These are phyloP conservation scores for Eulimnadia texana DNA, from an alignment of 1,140 invertebrate genomes.

Conservation along the genomic window DNA sequence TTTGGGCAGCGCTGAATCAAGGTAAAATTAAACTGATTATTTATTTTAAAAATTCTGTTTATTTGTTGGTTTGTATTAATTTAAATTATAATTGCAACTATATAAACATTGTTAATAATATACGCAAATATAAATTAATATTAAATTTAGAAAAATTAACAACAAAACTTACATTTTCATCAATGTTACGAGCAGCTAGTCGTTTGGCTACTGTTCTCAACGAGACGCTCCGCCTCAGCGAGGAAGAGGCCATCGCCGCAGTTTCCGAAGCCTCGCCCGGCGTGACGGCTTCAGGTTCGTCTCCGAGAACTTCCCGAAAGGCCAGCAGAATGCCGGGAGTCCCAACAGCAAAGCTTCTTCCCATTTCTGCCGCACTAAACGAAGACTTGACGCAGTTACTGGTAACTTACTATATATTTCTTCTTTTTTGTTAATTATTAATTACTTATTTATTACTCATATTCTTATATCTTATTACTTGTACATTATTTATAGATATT, in stretches of 20 bases:
- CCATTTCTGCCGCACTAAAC: constrained; percentile 36
- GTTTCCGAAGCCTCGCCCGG: constrained; percentile 18
- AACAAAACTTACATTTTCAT: constrained; percentile 15
- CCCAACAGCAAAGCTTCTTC: constrained; percentile 35
- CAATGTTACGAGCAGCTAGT: constrained; percentile 33
- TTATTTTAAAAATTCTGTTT: constrained; percentile 12
- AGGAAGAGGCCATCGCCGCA: constrained; percentile 33
- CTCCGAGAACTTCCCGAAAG: constrained; percentile 22
- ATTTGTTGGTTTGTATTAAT: constrained; percentile 5
- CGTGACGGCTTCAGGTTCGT: constrained; percentile 23
- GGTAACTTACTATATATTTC: constrained; percentile 29
- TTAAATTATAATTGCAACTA: too few relatives aligned
- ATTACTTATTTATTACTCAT: constrained; percentile 12
- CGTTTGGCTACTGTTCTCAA: constrained; percentile 37
- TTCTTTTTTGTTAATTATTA: constrained; percentile 8
- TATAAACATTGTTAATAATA: too few relatives aligned
- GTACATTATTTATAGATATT: constrained; percentile 9
- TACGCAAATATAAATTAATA: too few relatives aligned
- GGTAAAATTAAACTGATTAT: constrained; percentile 30
- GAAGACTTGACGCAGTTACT: constrained; percentile 40
- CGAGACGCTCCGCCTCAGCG: constrained; percentile 34
- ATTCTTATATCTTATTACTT: constrained; percentile 9
- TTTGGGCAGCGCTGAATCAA: constrained; percentile 54
- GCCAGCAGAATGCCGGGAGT: constrained; percentile 32
- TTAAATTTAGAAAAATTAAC: background rate